Base-by-base conservation (phyloP, 2,888 invertebrate species). In the Drosophila macrothrix region DNA sequence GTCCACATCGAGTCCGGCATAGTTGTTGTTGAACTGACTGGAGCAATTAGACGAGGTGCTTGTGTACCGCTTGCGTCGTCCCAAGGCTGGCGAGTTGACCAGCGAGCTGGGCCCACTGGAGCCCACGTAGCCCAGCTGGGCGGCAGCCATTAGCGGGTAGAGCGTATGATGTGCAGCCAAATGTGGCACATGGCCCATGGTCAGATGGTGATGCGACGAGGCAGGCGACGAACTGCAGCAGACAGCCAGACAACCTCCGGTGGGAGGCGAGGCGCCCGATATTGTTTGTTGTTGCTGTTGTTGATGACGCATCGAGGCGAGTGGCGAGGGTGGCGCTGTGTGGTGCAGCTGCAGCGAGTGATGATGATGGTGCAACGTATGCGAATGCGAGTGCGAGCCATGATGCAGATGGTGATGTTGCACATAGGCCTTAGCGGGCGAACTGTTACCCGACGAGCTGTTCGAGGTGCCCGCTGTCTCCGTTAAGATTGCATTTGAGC, bases 1-100 rank as follows among this genome's bases (percentile, higher is more conserved):
- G 92, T 96, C 96, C 95, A 96, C 96, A 93, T 96, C 96, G 93
- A 94, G 93, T 88, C 94, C 94, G 85, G 94, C 94, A 90, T 94
- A 94, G 92, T 94, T 94, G 92, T 94, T 94, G 88, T 94, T 94
- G 94, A 95, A 95, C 92, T 95, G 94, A 93, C 94, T 94, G 85
- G 95, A 95, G 93, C 94, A 95, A 82, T 94, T 94, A 92, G 94
- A 94, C 91, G 94, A 94, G 93, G 94, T 93, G 86, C 93, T 93
- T 62, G 95, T 95, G 94, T 95, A 95, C 92, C 93, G 93, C 72
- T 95, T 95, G 92, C 95, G 95, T 89, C 95, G 94, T 92, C 95
- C 95, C 94, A 95, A 94, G 90, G 94, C 94, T 88, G 95, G 94
- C 54, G 93, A 93, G 73, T 93, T 93, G 68, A 91, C 92, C 82